Evolutionary conservation across 2,797 vertebrate species (phyloP).

Genomic region (Falco concolor): DNA sequence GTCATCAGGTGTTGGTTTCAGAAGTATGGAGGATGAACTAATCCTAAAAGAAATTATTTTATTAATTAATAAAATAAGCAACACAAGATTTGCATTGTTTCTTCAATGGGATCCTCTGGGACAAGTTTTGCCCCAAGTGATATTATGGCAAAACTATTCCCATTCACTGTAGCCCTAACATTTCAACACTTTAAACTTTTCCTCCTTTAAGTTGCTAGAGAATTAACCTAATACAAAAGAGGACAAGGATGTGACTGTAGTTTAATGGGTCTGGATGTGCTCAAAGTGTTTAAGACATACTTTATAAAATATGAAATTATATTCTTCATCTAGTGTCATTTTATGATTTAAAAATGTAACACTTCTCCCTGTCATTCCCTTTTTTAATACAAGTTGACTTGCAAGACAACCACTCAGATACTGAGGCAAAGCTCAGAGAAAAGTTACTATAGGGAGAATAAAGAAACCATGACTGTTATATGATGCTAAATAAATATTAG

Average conservation of each 20-base stretch:
- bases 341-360: not conserved
- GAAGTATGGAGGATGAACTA: not conserved
- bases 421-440: not conserved
- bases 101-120: not conserved
- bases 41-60: not conserved
- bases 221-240: not conserved
- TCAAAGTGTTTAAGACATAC: not conserved
- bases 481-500: slow-evolving; percentile 26
- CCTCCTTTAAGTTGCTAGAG: not conserved
- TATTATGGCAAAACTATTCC: not conserved
- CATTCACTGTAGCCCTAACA: not conserved
- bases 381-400: not conserved
- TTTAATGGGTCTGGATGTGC: not conserved
- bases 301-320: not conserved
- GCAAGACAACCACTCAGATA: not conserved
- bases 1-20: not conserved
- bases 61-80: not conserved
- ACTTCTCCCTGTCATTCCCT: not conserved
- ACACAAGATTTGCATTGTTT: not conserved
- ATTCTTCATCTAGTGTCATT: not conserved
- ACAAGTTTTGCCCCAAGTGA: not conserved
- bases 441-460: not conserved
- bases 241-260: not conserved
- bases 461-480: not conserved
- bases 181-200: not conserved